Conservation (phyloP, 2,797 vertebrate genomes). For the Pseudochirops cupreus region DNA sequence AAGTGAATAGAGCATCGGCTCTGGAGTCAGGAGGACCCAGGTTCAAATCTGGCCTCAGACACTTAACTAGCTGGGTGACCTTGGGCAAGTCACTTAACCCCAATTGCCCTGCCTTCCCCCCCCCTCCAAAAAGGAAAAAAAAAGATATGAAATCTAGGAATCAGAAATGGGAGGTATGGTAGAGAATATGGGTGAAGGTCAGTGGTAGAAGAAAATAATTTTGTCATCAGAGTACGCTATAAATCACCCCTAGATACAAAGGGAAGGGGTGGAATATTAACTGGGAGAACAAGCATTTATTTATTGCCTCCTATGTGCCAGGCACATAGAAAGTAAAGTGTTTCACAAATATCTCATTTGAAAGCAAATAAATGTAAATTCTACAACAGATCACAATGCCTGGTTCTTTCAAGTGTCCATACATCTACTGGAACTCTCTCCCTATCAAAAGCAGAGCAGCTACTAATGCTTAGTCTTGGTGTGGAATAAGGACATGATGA, state of each 20-base stretch:
- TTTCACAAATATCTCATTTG: not conserved
- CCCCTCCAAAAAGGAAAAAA: no score
- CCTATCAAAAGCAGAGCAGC: not conserved
- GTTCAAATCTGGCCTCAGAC: no score
- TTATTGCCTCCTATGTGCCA: not conserved
- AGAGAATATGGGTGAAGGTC: not conserved
- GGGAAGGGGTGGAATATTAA: not conserved
- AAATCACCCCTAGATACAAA: not conserved
- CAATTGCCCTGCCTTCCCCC: no score
- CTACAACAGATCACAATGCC: not conserved
- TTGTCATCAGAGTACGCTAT: not conserved
- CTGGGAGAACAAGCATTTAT: not conserved
- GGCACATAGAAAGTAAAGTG: not conserved
- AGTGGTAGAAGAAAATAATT: not conserved
- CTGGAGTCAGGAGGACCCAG: no score
- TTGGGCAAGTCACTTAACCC: no score
- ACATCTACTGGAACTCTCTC: not conserved
- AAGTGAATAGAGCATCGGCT: no score
- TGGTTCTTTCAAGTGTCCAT: not conserved
- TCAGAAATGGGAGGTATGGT: not conserved
- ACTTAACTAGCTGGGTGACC: no score
- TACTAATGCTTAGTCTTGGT: not conserved
- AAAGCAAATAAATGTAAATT: not conserved
- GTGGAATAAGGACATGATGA: not conserved
- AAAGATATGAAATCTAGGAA: not conserved